These are phyloP conservation scores for Salvator merianae DNA, from an alignment of 2,113 vertebrate genomes.

Conservation along the genomic window DNA sequence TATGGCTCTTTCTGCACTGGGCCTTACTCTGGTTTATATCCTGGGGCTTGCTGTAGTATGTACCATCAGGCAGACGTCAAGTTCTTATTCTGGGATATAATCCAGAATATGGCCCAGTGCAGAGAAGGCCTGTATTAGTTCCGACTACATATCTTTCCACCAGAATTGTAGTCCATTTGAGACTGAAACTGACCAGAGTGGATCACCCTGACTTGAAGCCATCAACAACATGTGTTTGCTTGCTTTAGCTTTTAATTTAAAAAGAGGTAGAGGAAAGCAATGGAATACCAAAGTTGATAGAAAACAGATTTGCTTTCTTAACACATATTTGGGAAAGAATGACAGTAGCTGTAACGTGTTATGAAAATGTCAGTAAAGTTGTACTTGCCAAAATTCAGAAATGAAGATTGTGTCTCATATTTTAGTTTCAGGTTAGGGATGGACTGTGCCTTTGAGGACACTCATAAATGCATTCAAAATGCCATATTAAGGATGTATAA, in stretches of 20 bases:
- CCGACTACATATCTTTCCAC: background rate
- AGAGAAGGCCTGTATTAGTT: background rate
- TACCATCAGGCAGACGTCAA: too few species aligned
- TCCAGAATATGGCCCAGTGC: background rate
- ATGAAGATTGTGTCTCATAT: too few species aligned
- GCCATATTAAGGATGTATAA: too few species aligned
- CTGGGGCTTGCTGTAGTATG: too few species aligned
- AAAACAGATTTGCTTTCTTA: background rate
- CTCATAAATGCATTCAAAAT: too few species aligned
- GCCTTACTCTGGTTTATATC: too few species aligned
- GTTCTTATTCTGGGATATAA: too few species aligned
- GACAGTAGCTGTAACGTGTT: background rate
- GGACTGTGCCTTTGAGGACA: too few species aligned
- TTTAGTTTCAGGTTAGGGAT: too few species aligned
- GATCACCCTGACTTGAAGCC: background rate
- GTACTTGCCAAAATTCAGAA: background rate
- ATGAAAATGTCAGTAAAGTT: background rate
- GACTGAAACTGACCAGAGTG: accelerated
- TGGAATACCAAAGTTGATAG: too few species aligned
- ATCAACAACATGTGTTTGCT: background rate
- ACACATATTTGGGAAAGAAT: background rate
- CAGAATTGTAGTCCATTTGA: background rate
- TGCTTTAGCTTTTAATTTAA: background rate
- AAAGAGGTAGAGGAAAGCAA: background rate
- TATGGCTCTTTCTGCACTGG: too few species aligned